phyloP scores from a whole-genome alignment of 2,888 invertebrate species.

The Artemia sinica region DNA sequence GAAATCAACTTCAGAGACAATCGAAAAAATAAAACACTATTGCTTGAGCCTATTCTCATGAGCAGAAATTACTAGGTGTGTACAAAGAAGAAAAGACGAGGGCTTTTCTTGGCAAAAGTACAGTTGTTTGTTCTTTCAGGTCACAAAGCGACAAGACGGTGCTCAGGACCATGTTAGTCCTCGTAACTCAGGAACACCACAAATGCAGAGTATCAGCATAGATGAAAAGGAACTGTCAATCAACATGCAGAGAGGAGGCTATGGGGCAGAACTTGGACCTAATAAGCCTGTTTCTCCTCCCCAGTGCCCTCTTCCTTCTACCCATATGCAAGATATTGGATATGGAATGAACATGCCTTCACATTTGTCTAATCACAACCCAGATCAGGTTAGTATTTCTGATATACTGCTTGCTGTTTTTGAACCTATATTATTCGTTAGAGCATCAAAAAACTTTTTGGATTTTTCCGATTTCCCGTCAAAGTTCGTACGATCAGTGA shows the following conservation, averaged over 20 bases:
- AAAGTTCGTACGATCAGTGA: no score
- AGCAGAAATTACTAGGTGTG: no score
- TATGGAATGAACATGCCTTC: not conserved
- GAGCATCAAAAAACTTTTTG: no score
- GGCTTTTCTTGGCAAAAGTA: no score
- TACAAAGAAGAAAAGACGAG: no score
- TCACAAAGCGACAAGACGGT: not conserved
- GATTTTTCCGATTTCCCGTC: not conserved
- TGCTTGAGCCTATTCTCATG: no score
- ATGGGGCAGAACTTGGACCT: not conserved
- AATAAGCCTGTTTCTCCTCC: conserved; percentile 1
- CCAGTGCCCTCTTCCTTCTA: not conserved
- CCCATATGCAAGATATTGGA: conserved; percentile 12
- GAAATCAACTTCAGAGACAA: no score
- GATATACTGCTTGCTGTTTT: no score
- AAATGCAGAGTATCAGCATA: not conserved
- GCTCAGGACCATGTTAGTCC: not conserved
- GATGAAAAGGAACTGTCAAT: not conserved
- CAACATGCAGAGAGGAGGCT: not conserved
- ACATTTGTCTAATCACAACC: not conserved
- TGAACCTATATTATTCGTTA: no score
- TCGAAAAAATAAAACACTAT: no score
- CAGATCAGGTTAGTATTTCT: not conserved
- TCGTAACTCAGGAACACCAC: not conserved
- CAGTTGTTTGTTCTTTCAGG: not conserved